Percentiles rank a stretch among this genome's conserved stretches.
Conservation (phyloP, 2,797 vertebrate genomes). For the Hippocampus kuda region DNA sequence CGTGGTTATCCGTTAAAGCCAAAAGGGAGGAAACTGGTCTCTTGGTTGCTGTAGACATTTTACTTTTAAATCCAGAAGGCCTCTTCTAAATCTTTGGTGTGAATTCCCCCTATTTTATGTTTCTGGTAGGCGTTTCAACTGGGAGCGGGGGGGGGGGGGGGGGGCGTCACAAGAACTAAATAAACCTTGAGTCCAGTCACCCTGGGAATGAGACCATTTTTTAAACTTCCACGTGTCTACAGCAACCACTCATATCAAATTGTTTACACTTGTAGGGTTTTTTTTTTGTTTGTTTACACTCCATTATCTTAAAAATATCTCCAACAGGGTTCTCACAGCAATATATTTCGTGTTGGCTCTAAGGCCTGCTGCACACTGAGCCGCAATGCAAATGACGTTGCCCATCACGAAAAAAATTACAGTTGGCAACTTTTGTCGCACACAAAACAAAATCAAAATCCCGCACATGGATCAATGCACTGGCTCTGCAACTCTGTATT, state of each 20-base stretch:
- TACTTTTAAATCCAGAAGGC: neutral
- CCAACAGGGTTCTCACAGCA: neutral
- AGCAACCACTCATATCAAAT: neutral
- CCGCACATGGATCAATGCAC: too few relatives aligned
- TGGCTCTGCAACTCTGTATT: too few relatives aligned
- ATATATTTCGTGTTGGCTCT: too few relatives aligned
- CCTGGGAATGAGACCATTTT: too few relatives aligned
- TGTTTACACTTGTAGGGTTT: neutral
- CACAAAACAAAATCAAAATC: too few relatives aligned
- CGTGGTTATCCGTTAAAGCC: neutral
- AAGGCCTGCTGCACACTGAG: too few relatives aligned
- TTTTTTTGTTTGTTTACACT: neutral
- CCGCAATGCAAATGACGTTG: too few relatives aligned
- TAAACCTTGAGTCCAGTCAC: neutral
- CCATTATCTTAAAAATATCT: neutral
- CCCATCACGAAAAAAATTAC: too few relatives aligned
- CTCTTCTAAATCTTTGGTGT: neutral
- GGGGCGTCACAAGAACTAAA: neutral
- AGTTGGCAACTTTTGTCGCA: too few relatives aligned
- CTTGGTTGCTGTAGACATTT: neutral
- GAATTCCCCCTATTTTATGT: neutral
- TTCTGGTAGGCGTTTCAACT: neutral
- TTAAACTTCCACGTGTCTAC: too few relatives aligned
- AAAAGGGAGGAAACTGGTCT: neutral
- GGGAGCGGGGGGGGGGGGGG: neutral